These are phyloP conservation scores for Notodonta ziczac DNA, from an alignment of 2,888 invertebrate species.

Conservation along the genomic window DNA sequence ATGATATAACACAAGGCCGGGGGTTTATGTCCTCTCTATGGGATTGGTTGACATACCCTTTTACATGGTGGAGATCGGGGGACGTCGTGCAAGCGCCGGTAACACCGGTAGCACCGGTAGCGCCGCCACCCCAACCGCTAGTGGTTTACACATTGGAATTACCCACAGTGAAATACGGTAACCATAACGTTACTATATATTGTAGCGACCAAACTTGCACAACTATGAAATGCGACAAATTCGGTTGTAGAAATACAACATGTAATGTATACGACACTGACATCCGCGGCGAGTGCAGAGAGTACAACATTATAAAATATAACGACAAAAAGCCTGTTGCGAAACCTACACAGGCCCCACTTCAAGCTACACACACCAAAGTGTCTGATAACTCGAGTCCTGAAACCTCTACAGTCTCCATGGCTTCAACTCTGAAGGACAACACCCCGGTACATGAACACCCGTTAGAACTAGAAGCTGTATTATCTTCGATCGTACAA, in stretches of 20 bases:
- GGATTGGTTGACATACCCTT: conserved; percentile 78
- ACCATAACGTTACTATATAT: conserved; percentile 70
- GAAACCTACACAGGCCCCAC: conserved; percentile 33
- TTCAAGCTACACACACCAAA: conserved; percentile 14
- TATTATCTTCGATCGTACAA: conserved; percentile 64
- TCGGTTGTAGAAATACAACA: conserved; percentile 67
- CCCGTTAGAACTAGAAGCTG: conserved; percentile 66
- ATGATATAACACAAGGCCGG: conserved; percentile 61
- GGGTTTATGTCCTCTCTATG: conserved; percentile 72
- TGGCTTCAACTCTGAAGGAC: conserved; percentile 28
- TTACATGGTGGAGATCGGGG: conserved; percentile 68
- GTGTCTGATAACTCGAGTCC: conserved; percentile 6
- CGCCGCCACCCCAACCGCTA: conserved; percentile 46
- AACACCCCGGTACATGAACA: conserved; percentile 46
- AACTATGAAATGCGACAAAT: conserved; percentile 69
- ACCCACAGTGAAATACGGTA: conserved; percentile 56
- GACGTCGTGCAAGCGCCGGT: conserved; percentile 44
- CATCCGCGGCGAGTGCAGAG: conserved; percentile 72
- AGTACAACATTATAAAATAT: conserved; percentile 56
- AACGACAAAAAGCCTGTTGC: conserved; percentile 45
- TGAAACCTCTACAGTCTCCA: conserved; percentile 14
- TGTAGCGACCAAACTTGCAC: conserved; percentile 81
- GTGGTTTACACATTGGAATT: conserved; percentile 43
- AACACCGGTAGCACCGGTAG: conserved; percentile 5
- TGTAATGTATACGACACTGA: conserved; percentile 80